Base-by-base conservation (phyloP, 2,113 vertebrate genomes). In the Pantherophis guttatus region DNA sequence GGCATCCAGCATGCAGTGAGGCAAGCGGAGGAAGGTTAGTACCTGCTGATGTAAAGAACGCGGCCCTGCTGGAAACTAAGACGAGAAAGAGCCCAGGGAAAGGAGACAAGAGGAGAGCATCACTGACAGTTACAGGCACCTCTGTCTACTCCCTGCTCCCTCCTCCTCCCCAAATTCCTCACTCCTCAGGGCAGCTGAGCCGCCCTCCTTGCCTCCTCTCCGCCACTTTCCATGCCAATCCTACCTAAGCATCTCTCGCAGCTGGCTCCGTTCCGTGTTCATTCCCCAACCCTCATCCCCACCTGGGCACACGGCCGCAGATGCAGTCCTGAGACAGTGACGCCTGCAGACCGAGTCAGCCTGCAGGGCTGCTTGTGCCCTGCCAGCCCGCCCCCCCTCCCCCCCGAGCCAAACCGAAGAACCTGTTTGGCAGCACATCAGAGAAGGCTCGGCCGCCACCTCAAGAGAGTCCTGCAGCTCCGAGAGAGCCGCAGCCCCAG, bases 21-120 rank as follows among this genome's bases (percentile, higher is more conserved):
- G 97, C 70, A 33, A 90, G 70, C 26, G 0, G 94, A 88, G 55
- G 44, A 33, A 29, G 15, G 97, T 97, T 97, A 98, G 98, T 98
- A 98, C 98, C 98, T 98, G 98, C 98, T 98, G 98, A 97, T 98
- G 98, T 97, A 98, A 97, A 98, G 98, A 97, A 94, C 98, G 98
- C 97, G 98, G 98, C 98, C 98, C 98, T 94, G 98, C 97, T 97
- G 98, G 98, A 98, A 98, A 98, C 98, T 98, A 97, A 96, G 95
- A 96, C 95, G 98, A 97, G 97, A 98, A 96, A 97, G 96, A 98
- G 97, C 96, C 94, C 97, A 92, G 94, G 96, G 95, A 94, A 95
- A 97, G 96, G 95, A 97, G 86, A 97, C 94, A 97, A 97, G 94
- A 97, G 95, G 95, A 95, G 58, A 93, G 94, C 48, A 23, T 97